Base-by-base conservation (phyloP, 2,888 invertebrate species). In the Hirtodrosophila confusa region DNA sequence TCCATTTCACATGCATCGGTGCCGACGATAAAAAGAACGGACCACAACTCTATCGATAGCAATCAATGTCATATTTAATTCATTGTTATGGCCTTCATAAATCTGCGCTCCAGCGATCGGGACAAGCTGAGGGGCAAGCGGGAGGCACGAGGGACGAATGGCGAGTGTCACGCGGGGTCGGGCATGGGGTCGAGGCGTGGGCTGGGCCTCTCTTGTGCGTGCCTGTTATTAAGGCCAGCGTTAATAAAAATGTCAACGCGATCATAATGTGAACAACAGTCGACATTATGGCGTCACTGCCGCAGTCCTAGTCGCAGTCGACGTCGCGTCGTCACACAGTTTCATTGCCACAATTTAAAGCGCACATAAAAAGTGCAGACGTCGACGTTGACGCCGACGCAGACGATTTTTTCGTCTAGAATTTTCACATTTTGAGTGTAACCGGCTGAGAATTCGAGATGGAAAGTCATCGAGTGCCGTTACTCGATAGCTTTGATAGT, bases 181-280 rank as follows among this genome's bases (percentile, higher is more conserved):
- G 37, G 29, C 17, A n/a, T n/a, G 11, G 37, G 7, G 40, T 24
- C 24, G 23, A 35, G 29, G 41, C 12, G 24, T 44, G 43, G 27
- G 47, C 33, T 54, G 6, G 44, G 9, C 7, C 63, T 41, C 45
- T 48, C 40, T 41, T 65, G 49, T 64, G 67, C 55, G 62, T 57
- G 74, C 68, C 62, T 76, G 73, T 70, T 69, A 69, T 73, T 80
- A 69, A 70, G 75, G 58, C 77, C 47, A 71, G 70, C 75, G 66
- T 72, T 82, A 86, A 86, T 86, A 86, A 86, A 87, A 86, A 86
- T 86, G 86, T 86, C 86, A 87, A 84, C 88, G 77, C 79, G 73
- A 49, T 72, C 83, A 86, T 86, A 86, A 86, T 86, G 55, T 58
- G 61, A 74, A 69, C 65, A 67, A 69, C 75, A 68, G 69, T 69